Conservation (phyloP, 1,140 invertebrate species). For the Arctopsyche grandis region DNA sequence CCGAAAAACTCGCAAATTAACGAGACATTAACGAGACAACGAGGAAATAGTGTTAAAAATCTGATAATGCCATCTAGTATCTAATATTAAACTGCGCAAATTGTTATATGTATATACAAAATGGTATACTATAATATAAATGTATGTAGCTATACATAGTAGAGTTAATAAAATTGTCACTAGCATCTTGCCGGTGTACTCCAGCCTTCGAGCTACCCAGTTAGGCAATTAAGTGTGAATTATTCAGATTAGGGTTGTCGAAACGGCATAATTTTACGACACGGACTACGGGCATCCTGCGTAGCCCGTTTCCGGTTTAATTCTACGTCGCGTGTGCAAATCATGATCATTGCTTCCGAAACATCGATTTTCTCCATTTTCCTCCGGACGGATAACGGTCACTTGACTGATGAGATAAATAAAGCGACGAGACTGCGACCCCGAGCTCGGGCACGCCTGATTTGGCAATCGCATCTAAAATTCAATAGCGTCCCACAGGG, state of each 20-base stretch:
- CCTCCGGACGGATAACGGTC: neutral
- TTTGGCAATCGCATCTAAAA: constrained; percentile 41
- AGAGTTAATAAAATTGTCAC: no score
- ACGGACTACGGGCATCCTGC: neutral
- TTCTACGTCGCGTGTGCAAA: neutral
- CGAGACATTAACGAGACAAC: no score
- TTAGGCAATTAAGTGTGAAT: constrained; percentile 27
- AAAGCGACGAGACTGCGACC: constrained; percentile 45
- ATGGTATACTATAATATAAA: no score
- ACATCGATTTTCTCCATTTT: neutral
- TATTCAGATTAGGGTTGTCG: constrained; percentile 12
- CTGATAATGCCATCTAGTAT: no score
- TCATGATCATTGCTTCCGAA: neutral
- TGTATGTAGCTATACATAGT: no score
- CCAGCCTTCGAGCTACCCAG: no score
- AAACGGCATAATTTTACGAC: constrained; percentile 23
- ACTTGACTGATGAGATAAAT: constrained; percentile 43
- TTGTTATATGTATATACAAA: no score
- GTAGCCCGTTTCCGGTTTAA: neutral
- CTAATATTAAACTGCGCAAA: no score
- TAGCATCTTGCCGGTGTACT: no score
- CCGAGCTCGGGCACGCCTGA: constrained; percentile 12
- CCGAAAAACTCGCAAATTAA: no score
- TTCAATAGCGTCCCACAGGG: constrained; percentile 8
- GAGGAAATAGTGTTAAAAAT: no score